Conservation (phyloP, 2,797 vertebrate genomes). For the Tapirus indicus region DNA sequence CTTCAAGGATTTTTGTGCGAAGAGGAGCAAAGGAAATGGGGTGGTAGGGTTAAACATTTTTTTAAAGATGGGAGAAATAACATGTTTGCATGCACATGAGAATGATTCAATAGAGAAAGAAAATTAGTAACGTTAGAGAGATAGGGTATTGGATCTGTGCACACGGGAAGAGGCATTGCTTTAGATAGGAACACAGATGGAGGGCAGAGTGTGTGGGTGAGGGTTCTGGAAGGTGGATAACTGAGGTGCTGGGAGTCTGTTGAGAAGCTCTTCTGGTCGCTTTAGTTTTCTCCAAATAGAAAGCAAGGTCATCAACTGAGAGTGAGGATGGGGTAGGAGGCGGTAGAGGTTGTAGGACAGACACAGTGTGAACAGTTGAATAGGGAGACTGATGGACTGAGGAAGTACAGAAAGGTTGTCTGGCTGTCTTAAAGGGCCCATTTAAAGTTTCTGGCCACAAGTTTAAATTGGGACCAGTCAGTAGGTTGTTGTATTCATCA, state of each 20-base stretch:
- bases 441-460: constrained; percentile 1
- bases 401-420: background rate
- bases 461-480: constrained; percentile 12
- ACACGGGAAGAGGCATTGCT: background rate
- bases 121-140: background rate
- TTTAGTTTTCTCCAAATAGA: constrained; percentile 37
- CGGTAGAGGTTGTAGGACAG: background rate
- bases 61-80: constrained; percentile 3
- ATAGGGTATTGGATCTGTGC: background rate
- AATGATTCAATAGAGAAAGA: constrained; percentile 38
- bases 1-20: constrained; percentile 14
- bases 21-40: constrained; percentile 32
- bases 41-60: background rate
- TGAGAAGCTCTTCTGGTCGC: constrained; percentile 7
- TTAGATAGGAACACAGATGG: background rate
- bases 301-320: constrained; percentile 31
- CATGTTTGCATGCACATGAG: background rate
- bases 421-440: background rate
- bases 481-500: background rate
- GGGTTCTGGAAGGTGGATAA: background rate
- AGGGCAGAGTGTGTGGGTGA: background rate
- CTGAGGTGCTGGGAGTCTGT: background rate
- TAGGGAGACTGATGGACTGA: background rate
- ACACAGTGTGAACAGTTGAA: background rate
- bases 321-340: background rate